phyloP scores from a whole-genome alignment of 2,888 invertebrate genomes.

The Noctua fimbriata region DNA sequence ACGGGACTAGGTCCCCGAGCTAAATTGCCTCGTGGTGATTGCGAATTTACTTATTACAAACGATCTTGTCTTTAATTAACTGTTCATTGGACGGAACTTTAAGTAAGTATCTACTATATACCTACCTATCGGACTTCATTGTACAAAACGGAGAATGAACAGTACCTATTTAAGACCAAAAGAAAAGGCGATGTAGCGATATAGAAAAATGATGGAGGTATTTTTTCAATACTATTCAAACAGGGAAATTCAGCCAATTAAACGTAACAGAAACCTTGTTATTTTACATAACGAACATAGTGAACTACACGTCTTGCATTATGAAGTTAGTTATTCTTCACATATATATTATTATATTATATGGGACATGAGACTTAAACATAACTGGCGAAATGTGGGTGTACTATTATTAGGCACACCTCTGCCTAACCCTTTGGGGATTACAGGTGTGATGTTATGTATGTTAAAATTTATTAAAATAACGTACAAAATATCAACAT shows the following conservation, averaged over 20 bases:
- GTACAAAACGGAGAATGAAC: slow-evolving; percentile 15
- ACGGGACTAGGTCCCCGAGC: slow-evolving; percentile 57
- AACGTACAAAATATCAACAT: neutral
- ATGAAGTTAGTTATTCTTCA: too few relatives aligned
- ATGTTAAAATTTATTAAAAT: neutral
- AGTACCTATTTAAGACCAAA: neutral
- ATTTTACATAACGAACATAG: slow-evolving; percentile 19
- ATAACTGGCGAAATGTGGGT: too few relatives aligned
- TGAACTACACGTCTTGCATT: too few relatives aligned
- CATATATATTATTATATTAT: too few relatives aligned
- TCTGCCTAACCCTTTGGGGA: too few relatives aligned
- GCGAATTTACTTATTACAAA: slow-evolving; percentile 70
- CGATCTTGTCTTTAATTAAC: slow-evolving; percentile 62
- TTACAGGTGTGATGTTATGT: neutral
- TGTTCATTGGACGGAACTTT: slow-evolving; percentile 52
- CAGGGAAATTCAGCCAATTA: neutral
- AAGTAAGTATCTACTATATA: slow-evolving; percentile 25
- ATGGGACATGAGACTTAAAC: too few relatives aligned
- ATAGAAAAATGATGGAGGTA: neutral
- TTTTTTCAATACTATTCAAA: slow-evolving; percentile 3
- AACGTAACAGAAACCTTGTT: neutral
- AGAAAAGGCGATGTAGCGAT: neutral
- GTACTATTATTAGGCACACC: too few relatives aligned
- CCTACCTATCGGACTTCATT: slow-evolving; percentile 26
- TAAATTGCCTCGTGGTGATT: slow-evolving; percentile 62